phyloP scores from a whole-genome alignment of 2,797 vertebrate genomes.

The Morelia viridis region DNA sequence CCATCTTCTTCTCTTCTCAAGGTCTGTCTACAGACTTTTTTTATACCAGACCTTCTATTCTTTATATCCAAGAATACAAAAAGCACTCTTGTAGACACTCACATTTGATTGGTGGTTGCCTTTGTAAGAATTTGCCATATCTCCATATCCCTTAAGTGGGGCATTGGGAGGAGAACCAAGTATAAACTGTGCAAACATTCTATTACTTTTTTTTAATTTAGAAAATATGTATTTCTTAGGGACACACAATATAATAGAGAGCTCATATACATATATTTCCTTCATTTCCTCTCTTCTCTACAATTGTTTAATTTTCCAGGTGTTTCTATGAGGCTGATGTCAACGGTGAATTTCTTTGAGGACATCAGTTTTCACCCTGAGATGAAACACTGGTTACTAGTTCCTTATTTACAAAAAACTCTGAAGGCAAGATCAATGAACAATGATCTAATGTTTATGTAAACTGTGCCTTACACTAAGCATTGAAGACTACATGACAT shows the following conservation, averaged over 20 bases:
- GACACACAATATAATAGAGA: not conserved
- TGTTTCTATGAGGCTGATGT: too few relatives aligned
- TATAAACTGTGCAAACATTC: not conserved
- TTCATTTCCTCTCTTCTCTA: not conserved
- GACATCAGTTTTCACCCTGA: too few relatives aligned
- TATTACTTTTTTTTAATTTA: not conserved
- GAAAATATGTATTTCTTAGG: not conserved
- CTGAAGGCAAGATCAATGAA: too few relatives aligned
- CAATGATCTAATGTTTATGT: too few relatives aligned
- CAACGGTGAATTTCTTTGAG: too few relatives aligned
- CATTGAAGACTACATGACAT: not conserved
- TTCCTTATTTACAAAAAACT: too few relatives aligned
- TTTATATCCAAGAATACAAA: not conserved
- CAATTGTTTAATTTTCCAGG: too few relatives aligned
- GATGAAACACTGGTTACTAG: too few relatives aligned
- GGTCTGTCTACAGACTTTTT: not conserved
- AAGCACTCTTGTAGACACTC: not conserved
- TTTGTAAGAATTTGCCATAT: not conserved
- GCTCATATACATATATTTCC: not conserved
- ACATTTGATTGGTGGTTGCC: not conserved
- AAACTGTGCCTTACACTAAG: too few relatives aligned
- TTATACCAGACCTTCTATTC: not conserved
- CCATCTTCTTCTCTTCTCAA: not conserved
- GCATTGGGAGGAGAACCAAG: not conserved
- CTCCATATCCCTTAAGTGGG: too few relatives aligned